Percentiles rank a stretch among this genome's conserved stretches.
Conservation (phyloP, 2,888 invertebrate species). For the Acrobasis consociella region DNA sequence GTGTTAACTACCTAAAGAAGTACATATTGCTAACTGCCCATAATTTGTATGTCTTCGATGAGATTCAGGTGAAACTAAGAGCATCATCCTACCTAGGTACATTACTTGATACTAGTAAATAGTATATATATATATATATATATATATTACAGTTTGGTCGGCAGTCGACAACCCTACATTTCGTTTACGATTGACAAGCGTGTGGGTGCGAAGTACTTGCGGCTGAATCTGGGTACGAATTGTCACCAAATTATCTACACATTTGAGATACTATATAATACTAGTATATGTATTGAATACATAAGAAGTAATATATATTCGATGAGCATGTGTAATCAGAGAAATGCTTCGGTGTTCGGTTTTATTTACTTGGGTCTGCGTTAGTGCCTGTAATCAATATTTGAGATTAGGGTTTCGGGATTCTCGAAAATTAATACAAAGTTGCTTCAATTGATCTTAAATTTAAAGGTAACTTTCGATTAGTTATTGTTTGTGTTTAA, state of each 20-base stretch:
- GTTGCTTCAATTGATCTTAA: neutral
- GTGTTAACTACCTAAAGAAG: too few species aligned
- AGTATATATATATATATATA: neutral
- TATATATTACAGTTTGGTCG: too few species aligned
- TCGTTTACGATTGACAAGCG: conserved; percentile 38
- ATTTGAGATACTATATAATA: conserved; percentile 13
- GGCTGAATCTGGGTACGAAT: conserved; percentile 25
- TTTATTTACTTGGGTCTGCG: neutral
- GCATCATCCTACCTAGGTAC: too few species aligned
- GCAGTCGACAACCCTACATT: conserved; percentile 9
- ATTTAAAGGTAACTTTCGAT: neutral
- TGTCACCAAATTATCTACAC: conserved; percentile 25
- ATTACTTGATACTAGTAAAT: neutral
- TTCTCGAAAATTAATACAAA: neutral
- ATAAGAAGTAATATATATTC: neutral
- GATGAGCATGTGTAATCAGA: neutral
- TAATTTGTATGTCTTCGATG: too few species aligned
- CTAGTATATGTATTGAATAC: neutral
- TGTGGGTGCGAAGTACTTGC: conserved; percentile 43
- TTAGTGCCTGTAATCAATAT: conserved; percentile 7
- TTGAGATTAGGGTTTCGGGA: neutral
- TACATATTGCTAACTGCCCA: too few species aligned
- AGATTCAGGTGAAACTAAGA: too few species aligned
- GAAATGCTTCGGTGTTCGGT: neutral
- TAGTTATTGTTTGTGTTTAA: neutral